A percentile compares a stretch with the other conserved stretches of the same genome.
Evolutionary conservation across 1,140 invertebrate genomes (phyloP).

Genomic region (Dinothrombium tinctorium): DNA sequence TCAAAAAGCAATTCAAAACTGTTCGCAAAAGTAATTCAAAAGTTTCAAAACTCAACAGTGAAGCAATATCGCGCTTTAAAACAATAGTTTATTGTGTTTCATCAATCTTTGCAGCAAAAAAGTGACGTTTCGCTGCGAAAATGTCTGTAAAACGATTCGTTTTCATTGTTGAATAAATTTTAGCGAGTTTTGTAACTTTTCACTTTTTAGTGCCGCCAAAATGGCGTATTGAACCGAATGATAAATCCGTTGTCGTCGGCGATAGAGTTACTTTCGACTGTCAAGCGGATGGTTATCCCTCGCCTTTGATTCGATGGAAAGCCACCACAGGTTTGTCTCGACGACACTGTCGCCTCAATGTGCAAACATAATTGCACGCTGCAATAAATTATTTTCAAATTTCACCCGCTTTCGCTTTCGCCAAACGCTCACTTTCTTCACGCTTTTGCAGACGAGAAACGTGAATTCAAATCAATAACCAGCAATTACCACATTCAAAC

Average conservation of each 20-base stretch:
- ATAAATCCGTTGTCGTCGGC: slow-evolving; percentile 16
- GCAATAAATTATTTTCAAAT: too few species aligned
- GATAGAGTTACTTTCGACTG: slow-evolving; percentile 11
- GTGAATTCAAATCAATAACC: slow-evolving; percentile 11
- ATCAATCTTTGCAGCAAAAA: too few species aligned
- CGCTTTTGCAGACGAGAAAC: slow-evolving; percentile 22
- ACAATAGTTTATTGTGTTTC: too few species aligned
- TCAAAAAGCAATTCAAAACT: too few species aligned
- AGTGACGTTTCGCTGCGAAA: too few species aligned
- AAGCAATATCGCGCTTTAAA: too few species aligned
- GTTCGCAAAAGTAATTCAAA: too few species aligned
- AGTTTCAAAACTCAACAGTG: too few species aligned
- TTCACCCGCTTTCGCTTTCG: slow-evolving; percentile 21
- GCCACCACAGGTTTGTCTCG: slow-evolving; percentile 13
- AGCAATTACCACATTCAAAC: slow-evolving; percentile 17
- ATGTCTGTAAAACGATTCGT: too few species aligned
- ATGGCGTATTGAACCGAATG: slow-evolving; percentile 23
- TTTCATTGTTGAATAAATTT: neutral
- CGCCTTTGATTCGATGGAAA: slow-evolving; percentile 15
- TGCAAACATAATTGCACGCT: too few species aligned
- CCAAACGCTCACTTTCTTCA: slow-evolving; percentile 9
- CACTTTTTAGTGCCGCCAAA: slow-evolving; percentile 22
- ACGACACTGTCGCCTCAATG: too few species aligned
- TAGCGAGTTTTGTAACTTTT: neutral
- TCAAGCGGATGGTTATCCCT: slow-evolving; percentile 11